Evolutionary conservation across 2,797 vertebrate species (phyloP).

Genomic region (Microctenopoma lineatum): DNA sequence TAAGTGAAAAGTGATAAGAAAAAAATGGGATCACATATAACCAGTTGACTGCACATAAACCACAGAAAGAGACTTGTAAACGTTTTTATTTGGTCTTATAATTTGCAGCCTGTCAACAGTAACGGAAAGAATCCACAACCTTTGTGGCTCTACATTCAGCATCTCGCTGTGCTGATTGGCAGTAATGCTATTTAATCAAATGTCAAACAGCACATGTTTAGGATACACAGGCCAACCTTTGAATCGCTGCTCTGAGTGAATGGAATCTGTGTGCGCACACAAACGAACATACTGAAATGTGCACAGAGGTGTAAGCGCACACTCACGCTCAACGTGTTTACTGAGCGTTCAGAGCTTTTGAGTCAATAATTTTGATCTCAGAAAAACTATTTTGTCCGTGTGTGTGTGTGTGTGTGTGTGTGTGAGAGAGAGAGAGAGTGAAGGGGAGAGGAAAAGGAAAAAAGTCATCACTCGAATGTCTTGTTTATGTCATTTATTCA

Average conservation of each 20-base stretch:
- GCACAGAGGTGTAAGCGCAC: constrained; percentile 25
- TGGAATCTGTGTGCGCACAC: constrained; percentile 42
- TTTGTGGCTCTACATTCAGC: constrained; percentile 59
- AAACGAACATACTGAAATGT: constrained; percentile 47
- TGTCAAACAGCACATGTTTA: constrained; percentile 80
- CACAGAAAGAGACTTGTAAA: constrained; percentile 61
- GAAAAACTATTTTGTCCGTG: constrained; percentile 57
- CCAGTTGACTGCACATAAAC: constrained; percentile 50
- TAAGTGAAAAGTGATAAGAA: constrained; percentile 1
- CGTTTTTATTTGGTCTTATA: constrained; percentile 57
- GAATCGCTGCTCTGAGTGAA: constrained; percentile 56
- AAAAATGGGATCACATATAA: constrained; percentile 30
- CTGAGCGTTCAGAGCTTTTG: constrained; percentile 51
- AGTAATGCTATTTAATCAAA: constrained; percentile 84
- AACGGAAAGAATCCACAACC: constrained; percentile 56
- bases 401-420: constrained; percentile 36
- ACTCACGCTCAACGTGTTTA: constrained; percentile 28
- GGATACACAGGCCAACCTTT: constrained; percentile 76
- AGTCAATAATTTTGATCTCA: constrained; percentile 77
- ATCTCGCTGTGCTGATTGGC: constrained; percentile 76
- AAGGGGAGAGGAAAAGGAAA: constrained; percentile 28
- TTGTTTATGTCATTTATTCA: constrained; percentile 81
- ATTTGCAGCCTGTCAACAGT: constrained; percentile 57
- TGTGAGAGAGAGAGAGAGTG: constrained; percentile 2
- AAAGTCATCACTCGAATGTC: constrained; percentile 76